Percentiles rank a stretch among this genome's conserved stretches.
phyloP scores from a whole-genome alignment of 2,113 vertebrate species.

The Psilopogon haemacephalus region DNA sequence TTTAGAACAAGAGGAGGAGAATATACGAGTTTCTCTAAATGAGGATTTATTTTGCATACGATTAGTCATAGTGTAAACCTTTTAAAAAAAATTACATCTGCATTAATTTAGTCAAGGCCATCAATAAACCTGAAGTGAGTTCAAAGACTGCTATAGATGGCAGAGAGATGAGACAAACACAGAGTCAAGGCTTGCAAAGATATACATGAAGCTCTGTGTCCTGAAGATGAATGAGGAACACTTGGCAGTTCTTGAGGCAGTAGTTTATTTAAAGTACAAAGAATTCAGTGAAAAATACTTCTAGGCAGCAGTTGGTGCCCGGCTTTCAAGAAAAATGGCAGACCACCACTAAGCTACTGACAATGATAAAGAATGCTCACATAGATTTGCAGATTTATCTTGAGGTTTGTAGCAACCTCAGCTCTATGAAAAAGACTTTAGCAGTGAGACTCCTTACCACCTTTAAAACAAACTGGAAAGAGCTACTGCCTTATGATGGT shows the following conservation, averaged over 20 bases:
- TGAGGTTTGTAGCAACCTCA: slow-evolving; percentile 65
- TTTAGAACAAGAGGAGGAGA: slow-evolving; percentile 22
- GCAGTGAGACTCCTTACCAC: not conserved
- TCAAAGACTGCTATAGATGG: slow-evolving; percentile 59
- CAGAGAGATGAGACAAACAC: slow-evolving; percentile 53
- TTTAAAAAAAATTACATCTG: slow-evolving; percentile 32
- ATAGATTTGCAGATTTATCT: slow-evolving; percentile 85
- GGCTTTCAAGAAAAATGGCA: slow-evolving; percentile 84
- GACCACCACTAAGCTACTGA: slow-evolving; percentile 83
- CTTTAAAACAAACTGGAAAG: slow-evolving; percentile 14
- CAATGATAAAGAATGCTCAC: slow-evolving; percentile 83
- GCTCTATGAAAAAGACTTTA: slow-evolving; percentile 35
- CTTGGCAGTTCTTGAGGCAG: slow-evolving; percentile 80
- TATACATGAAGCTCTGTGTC: slow-evolving; percentile 47
- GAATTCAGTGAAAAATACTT: slow-evolving; percentile 89
- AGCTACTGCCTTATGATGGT: not conserved
- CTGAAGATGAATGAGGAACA: slow-evolving; percentile 87
- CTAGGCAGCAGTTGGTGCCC: slow-evolving; percentile 86
- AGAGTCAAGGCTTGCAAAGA: slow-evolving; percentile 61
- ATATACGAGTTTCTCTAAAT: slow-evolving; percentile 42
- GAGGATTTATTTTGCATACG: slow-evolving; percentile 34
- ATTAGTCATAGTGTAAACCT: slow-evolving; percentile 41
- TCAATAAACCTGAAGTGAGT: slow-evolving; percentile 62
- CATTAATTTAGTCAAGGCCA: slow-evolving; percentile 57
- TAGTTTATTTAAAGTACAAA: slow-evolving; percentile 92